Base-by-base conservation (phyloP, 2,888 invertebrate genomes). In the Clostera curtula region DNA sequence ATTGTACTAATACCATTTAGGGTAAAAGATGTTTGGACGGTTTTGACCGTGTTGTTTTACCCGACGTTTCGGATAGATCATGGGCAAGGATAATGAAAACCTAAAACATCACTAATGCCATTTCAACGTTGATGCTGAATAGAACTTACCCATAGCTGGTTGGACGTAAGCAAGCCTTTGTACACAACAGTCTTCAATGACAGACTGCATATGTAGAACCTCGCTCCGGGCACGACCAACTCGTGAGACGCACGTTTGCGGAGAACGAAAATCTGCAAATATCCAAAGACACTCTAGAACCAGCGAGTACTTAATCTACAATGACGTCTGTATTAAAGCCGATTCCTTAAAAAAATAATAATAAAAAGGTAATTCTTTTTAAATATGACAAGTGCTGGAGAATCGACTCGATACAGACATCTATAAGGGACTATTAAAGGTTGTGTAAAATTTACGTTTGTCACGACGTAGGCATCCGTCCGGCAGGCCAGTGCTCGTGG, bases 191-290 rank as follows among this genome's bases (percentile, higher is more conserved):
- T 96, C 54, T 90, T 89, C 26, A 94, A 84, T 12, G 96, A 96
- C 48, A 99, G 83, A 29, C 97, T 98, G 85, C 98, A 98, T 58
- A 98, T 94, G 82, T 98, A 99, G 83, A 96, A 98, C 40, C 97
- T 86, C 21, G 93, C 89, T 4, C 93, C 94, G 1, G 93, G 93
- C 49, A 92, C 89, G 17, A 92, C 89, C 62, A 99, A 89, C 46
- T 89, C 89, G 64, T 98, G 98, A 9, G 95, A 94, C 0, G 98
- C 93, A 31, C 94, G 90, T 75, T 99, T 99, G 33, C 98, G 89
- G 54, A 98, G 85, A 50, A 97, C 88, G 73, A 96, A 99, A 32
- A 97, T 90, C 93, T 96, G 83, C 25, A 57, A 66, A 53, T 49
- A 65, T 37, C 39, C 31, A 32, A 29, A 37, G 26, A 43, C 24